phyloP scores from a whole-genome alignment of 2,797 vertebrate species.

The Furcifer pardalis region DNA sequence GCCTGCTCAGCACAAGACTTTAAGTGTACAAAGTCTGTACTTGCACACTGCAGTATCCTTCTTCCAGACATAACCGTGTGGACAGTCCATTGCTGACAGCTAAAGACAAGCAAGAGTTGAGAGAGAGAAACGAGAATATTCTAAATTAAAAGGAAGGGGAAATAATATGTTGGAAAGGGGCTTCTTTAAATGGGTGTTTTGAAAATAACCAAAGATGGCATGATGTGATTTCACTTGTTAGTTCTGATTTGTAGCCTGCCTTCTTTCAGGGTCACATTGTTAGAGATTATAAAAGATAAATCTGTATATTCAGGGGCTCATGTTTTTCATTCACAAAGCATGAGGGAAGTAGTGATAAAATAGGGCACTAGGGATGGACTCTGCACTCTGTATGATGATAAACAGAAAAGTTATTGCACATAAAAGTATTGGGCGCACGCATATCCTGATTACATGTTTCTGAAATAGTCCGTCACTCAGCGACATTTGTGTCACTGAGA shows the following conservation, averaged over 20 bases:
- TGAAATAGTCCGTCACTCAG: not conserved
- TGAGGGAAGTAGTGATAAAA: not conserved
- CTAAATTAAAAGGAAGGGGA: not conserved
- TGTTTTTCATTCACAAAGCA: not conserved
- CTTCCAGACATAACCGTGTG: not conserved
- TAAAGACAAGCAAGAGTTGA: not conserved
- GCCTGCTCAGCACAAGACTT: not conserved
- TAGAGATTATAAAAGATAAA: not conserved
- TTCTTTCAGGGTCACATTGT: not conserved
- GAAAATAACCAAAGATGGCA: constrained; percentile 3
- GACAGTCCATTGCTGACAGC: not conserved
- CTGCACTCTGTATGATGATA: not conserved
- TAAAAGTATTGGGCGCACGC: not conserved
- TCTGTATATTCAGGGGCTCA: not conserved
- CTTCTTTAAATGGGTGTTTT: not conserved
- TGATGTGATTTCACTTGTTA: not conserved
- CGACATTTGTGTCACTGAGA: not conserved
- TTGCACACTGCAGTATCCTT: not conserved
- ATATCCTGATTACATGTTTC: not conserved
- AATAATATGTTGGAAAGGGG: not conserved
- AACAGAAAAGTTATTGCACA: not conserved
- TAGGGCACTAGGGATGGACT: not conserved
- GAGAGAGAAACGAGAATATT: not conserved
- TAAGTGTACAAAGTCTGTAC: not conserved
- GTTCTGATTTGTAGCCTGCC: not conserved